These are phyloP conservation scores for Cichladusa arquata DNA, from an alignment of 2,113 vertebrate species.

Conservation along the genomic window DNA sequence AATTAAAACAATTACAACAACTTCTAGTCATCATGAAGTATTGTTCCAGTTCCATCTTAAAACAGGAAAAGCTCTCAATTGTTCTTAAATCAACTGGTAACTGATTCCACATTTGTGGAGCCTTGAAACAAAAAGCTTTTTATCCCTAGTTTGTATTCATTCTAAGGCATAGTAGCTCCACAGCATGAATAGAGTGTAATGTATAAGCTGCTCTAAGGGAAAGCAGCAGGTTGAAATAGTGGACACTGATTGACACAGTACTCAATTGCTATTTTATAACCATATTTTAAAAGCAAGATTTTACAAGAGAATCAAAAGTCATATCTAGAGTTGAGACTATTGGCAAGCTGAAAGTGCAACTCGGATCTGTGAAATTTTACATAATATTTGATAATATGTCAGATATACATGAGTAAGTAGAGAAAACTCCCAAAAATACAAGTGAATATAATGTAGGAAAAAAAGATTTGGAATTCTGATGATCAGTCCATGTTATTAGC, in stretches of 20 bases:
- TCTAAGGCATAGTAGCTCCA: conserved; percentile 35
- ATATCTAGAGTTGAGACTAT: not conserved
- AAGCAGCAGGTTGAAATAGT: conserved; percentile 29
- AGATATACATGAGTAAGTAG: not conserved
- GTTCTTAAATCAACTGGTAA: conserved; percentile 75
- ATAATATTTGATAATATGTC: not conserved
- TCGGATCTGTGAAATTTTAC: not conserved
- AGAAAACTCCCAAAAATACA: not conserved
- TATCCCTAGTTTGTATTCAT: conserved; percentile 68
- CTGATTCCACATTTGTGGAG: conserved; percentile 74
- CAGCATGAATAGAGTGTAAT: conserved; percentile 36
- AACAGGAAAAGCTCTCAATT: conserved; percentile 74
- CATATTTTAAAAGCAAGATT: not conserved
- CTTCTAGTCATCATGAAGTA: conserved; percentile 73
- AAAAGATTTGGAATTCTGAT: not conserved
- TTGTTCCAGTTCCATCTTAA: conserved; percentile 75
- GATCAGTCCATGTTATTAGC: not conserved
- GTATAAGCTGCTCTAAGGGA: conserved; percentile 37
- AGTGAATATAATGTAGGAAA: not conserved
- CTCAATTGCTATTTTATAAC: conserved; percentile 15
- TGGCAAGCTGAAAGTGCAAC: not conserved
- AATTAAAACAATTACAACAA: conserved; percentile 75
- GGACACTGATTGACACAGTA: not conserved
- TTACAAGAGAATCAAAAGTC: not conserved
- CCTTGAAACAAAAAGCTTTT: conserved; percentile 72